Base-by-base conservation (phyloP, 2,113 vertebrate genomes). In the Perca flavescens region DNA sequence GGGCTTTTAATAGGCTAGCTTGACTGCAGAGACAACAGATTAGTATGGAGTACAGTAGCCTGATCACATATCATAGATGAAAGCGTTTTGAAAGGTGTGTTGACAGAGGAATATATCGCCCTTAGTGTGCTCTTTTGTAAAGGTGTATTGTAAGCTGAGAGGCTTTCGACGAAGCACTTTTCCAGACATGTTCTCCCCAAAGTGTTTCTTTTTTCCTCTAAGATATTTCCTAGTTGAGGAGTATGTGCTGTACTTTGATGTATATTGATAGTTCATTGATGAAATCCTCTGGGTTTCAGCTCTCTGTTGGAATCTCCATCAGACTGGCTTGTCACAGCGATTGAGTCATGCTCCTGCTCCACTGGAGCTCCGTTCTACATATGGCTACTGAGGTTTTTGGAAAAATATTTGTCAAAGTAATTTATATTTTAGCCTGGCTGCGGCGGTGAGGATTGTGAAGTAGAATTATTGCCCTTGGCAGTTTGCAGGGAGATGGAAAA, bases 351-450 rank as follows among this genome's bases (percentile, higher is more conserved):
- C 74, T 79, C 52, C 74, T 15, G 46, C 82, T 74, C 40, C 12
- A 3, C 80, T 72, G 1, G 53, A 65, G 70, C 76, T 79, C 65
- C 52, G 36, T 77, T 84, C 80, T 85, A 62, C 82, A 81, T 74
- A 85, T 81, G 76, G 81, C 74, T 76, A 84, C 84, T 82, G 79
- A 83, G 88, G 77, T 74, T 91, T 91, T 90, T 79, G 86, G 90
- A 91, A 92, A 93, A 91, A 92, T 93, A 92, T 89, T 94, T 90
- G 88, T 93, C 80, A 86, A 85, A 93, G 91, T 92, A 80, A 91
- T 91, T 95, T 88, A 86, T 90, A 90, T 93, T 90, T 90, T 62
- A 56, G 84, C 81, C 83, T 17, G 81, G 68, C 82, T 80, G 84
- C 65, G 67, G 87, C 47, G 53, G 86, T 16, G 71, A 82, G 80